Base-by-base conservation (phyloP, 2,113 vertebrate species). In the Strix uralensis region DNA sequence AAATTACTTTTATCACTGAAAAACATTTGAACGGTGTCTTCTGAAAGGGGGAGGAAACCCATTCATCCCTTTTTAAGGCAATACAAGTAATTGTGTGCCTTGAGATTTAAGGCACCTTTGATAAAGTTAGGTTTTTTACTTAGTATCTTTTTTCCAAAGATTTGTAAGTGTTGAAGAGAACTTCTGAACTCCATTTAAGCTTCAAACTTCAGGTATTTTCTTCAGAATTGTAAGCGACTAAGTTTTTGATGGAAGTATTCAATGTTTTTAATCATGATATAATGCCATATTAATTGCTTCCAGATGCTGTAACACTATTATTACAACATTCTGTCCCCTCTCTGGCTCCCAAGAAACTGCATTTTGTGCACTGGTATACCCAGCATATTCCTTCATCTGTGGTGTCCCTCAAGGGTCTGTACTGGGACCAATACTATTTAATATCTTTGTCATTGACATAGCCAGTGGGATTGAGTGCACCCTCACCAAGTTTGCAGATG, bases 381-480 rank as follows among this genome's bases (percentile, higher is more conserved):
- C 32, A 82, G 38, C n/a, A 49, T 13, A 71, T 42, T 58, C 32
- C 40, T 66, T 65, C 59, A 77, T 6, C 18, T 3, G 0, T 25
- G 25, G 17, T 65, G 26, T 13, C 21, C 57, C n/a, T 58, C 21
- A 34, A 18, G 19, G 1, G 4, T 23, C 30, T 0, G 0, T 67
- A 49, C 21, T 25, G 11, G 47, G 26, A 75, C 57, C 8, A 52
- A 29, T 21, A 59, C 25, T 58, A 13, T 47, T 49, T 25, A 38
- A 3, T 52, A 62, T 62, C 29, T 83, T 59, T 32, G 38, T 10
- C 36, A n/a, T 4, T 21, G 16, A 40, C 36, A n/a, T 0, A 55
- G 15, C 23, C 49, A 38, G 46, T 7, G 29, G 36, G 55, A 61
- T 4, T 22, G 34, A 44, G n/a, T 6, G 29, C 18, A 51, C 18